Conservation (phyloP, 92 coral and sea anemone species). For the Hydrozoanthus gracilis region DNA sequence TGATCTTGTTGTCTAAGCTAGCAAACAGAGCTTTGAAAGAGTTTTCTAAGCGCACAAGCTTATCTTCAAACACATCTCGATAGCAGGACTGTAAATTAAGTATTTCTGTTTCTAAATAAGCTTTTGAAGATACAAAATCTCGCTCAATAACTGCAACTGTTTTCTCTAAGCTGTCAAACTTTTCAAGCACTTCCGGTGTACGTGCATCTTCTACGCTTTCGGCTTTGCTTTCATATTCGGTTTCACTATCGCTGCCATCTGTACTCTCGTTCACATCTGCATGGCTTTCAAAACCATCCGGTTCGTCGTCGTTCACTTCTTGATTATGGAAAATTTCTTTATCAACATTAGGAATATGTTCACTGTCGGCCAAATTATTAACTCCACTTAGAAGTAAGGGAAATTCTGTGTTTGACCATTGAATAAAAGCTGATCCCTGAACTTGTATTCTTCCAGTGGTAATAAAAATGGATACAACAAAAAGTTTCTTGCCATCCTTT, state of each 20-base stretch:
- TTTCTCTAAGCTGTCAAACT: slow-evolving; percentile 12
- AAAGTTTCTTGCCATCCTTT: slow-evolving; percentile 30
- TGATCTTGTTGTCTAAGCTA: background rate
- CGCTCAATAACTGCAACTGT: slow-evolving; percentile 26
- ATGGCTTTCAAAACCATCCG: slow-evolving; percentile 2
- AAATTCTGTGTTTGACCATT: slow-evolving; percentile 47
- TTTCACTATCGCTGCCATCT: background rate
- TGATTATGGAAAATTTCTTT: background rate
- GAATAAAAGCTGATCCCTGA: slow-evolving; percentile 39
- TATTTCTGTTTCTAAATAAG: slow-evolving; percentile 19
- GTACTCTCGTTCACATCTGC: slow-evolving; percentile 5
- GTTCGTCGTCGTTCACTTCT: background rate
- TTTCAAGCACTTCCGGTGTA: slow-evolving; percentile 17
- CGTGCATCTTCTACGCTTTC: slow-evolving; percentile 9
- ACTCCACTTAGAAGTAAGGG: slow-evolving; percentile 42
- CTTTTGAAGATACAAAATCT: slow-evolving; percentile 36
- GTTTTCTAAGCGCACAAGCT: slow-evolving; percentile 19
- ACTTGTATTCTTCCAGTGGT: slow-evolving; percentile 38
- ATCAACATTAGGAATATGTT: slow-evolving; percentile 9
- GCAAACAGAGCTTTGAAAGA: background rate
- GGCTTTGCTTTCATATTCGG: background rate
- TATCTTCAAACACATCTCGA: slow-evolving; percentile 10
- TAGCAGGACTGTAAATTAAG: background rate
- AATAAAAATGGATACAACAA: slow-evolving; percentile 45
- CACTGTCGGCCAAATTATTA: slow-evolving; percentile 5